phyloP scores from a whole-genome alignment of 2,888 invertebrate genomes.

The Tridacna crocea region DNA sequence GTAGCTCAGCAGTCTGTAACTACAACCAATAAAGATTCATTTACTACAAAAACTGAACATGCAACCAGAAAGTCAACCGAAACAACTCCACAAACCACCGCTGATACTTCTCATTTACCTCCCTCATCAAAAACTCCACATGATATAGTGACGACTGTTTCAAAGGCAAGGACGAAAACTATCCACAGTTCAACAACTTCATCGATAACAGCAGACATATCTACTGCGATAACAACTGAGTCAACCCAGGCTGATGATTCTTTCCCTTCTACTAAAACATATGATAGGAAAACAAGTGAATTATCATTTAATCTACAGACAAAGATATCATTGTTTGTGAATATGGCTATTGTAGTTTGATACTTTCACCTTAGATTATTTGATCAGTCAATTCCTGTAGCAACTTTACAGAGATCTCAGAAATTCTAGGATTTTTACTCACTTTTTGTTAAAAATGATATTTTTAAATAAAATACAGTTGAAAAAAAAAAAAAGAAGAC shows the following conservation, averaged over 20 bases:
- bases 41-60: background rate
- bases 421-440: too few relatives aligned
- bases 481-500: too few relatives aligned
- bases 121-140: background rate
- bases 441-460: too few relatives aligned
- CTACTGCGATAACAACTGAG: background rate
- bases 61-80: background rate
- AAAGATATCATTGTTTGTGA: slow-evolving; percentile 54
- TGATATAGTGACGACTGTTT: background rate
- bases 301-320: slow-evolving; percentile 54
- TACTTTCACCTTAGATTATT: too few relatives aligned
- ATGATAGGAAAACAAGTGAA: background rate
- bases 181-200: background rate
- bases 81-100: background rate
- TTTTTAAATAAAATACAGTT: too few relatives aligned
- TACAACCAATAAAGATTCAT: background rate
- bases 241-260: background rate
- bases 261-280: background rate
- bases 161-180: background rate
- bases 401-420: too few relatives aligned
- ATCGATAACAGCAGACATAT: background rate
- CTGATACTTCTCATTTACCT: background rate
- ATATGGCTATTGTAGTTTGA: slow-evolving; percentile 47
- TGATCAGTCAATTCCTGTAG: too few relatives aligned
- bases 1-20: background rate